Evolutionary conservation across 2,113 vertebrate species (phyloP), one percentile per base, ranked within the genome.

Genomic region (Pituophis catenifer): DNA sequence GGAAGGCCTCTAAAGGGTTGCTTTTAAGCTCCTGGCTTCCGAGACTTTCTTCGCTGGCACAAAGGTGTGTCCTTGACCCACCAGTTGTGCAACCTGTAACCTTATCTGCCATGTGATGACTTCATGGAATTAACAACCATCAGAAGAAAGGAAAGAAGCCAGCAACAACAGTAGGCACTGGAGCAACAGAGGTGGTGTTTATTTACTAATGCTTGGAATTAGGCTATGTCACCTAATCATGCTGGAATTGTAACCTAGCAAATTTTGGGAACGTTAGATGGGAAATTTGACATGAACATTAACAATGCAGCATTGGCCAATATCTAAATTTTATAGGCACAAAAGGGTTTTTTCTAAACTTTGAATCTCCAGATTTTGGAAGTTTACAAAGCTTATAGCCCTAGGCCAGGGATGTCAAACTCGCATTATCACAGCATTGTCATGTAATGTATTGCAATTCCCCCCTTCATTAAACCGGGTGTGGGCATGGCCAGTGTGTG

Each of bases 81-180:
- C 58, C 52, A 44, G 33, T 88, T 89, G 33, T 92, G 87, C 65
- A 92, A 75, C 59, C 52, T 92, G 59, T 29, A 89, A 89, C 91
- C 57, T 53, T 59, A 92, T 92, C 48, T 88, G 19, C 91, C 87
- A 55, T 12, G 21, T 75, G 59, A 55, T 10, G 12, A 48, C 52
- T 48, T 81, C 88, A 92, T 89, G 62, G 26, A 65, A 92, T 89
- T 57, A 57, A 57, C 26, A 75, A 53, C 11, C 62, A 57, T 65
- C 29, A 89, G 50, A 75, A n/a, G 52, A 89, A 81, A 89, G 91
- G 50, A 89, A 75, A 92, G 59, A 38, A 54, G n/a, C 86, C 50
- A 88, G 50, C 55, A 92, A 50, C 44, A 88, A n/a, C 44, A 65
- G 62, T 29, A 55, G 65, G 33, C 23, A 55, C 33, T 26, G 88